Conservation (phyloP, 2,888 invertebrate species). For the Cactoblastis cactorum region DNA sequence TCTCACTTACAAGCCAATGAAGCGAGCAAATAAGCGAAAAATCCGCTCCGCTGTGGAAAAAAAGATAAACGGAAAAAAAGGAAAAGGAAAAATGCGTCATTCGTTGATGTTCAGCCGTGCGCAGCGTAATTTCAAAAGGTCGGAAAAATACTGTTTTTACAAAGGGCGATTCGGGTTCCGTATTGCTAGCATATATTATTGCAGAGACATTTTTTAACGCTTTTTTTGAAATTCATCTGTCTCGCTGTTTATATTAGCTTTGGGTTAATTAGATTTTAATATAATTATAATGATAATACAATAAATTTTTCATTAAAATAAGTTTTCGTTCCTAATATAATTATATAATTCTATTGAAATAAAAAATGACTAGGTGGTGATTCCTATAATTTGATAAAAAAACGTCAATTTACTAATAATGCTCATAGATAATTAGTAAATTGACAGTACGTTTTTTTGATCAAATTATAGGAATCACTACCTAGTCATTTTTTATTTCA, state of each 20-base stretch:
- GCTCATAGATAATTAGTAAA: too few relatives aligned
- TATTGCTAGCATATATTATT: conserved; percentile 20
- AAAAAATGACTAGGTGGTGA: too few relatives aligned
- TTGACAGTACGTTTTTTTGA: too few relatives aligned
- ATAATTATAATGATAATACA: too few relatives aligned
- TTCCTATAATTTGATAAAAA: too few relatives aligned
- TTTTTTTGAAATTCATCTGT: background rate
- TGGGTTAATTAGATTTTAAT: too few relatives aligned
- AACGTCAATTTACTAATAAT: too few relatives aligned
- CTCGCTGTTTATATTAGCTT: background rate
- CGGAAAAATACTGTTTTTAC: conserved; percentile 45
- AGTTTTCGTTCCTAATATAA: too few relatives aligned
- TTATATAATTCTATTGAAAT: too few relatives aligned
- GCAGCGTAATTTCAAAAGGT: conserved; percentile 63
- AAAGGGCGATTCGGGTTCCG: conserved; percentile 38
- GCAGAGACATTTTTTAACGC: background rate
- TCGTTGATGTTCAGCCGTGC: conserved; percentile 61
- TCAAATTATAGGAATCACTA: too few relatives aligned
- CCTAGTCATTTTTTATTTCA: too few relatives aligned
- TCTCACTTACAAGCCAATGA: conserved; percentile 78
- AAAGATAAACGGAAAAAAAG: conserved; percentile 67
- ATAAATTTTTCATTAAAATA: too few relatives aligned
- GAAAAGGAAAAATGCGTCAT: conserved; percentile 56
- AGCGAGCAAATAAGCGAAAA: conserved; percentile 77
- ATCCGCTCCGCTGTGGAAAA: conserved; percentile 70